Evolutionary conservation across 2,888 invertebrate genomes (phyloP).

Genomic region (Laothoe populi): DNA sequence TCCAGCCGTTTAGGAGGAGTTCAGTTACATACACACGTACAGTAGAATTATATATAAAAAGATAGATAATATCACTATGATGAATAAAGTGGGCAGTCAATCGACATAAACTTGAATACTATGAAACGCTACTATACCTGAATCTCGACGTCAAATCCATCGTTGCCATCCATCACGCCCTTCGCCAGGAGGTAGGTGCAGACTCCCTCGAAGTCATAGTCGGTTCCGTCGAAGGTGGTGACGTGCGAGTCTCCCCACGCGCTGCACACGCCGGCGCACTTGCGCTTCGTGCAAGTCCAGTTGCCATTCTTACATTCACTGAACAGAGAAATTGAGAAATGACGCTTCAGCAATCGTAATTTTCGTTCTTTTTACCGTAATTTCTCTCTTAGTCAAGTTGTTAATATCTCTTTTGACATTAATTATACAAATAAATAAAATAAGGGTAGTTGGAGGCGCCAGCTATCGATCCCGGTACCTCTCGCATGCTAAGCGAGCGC

Average conservation of each 20-base stretch:
- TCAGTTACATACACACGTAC: too few relatives aligned
- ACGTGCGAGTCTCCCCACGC: slow-evolving; percentile 97
- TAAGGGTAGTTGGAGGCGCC: slow-evolving; percentile 73
- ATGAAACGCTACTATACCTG: slow-evolving; percentile 82
- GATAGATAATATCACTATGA: too few relatives aligned
- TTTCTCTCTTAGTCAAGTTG: too few relatives aligned
- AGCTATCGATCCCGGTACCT: slow-evolving; percentile 85
- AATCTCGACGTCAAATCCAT: slow-evolving; percentile 90
- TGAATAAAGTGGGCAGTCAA: too few relatives aligned
- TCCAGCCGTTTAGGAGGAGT: too few relatives aligned
- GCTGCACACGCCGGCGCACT: slow-evolving; percentile 91
- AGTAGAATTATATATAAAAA: too few relatives aligned
- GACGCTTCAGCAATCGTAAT: too few relatives aligned
- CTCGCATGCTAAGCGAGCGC: slow-evolving; percentile 85
- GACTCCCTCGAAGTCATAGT: slow-evolving; percentile 94
- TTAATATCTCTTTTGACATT: too few relatives aligned
- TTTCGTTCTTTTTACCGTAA: too few relatives aligned
- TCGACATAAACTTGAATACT: too few relatives aligned
- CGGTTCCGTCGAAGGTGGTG: slow-evolving; percentile 92
- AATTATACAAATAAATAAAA: too few relatives aligned
- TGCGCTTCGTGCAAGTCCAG: slow-evolving; percentile 91
- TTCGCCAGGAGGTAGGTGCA: slow-evolving; percentile 94
- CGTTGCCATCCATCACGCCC: slow-evolving; percentile 85
- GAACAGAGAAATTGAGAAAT: slow-evolving; percentile 25
- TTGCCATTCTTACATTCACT: slow-evolving; percentile 90